These are phyloP conservation scores for Neomonachus schauinslandi DNA, from an alignment of 2,113 vertebrate species.

Conservation along the genomic window DNA sequence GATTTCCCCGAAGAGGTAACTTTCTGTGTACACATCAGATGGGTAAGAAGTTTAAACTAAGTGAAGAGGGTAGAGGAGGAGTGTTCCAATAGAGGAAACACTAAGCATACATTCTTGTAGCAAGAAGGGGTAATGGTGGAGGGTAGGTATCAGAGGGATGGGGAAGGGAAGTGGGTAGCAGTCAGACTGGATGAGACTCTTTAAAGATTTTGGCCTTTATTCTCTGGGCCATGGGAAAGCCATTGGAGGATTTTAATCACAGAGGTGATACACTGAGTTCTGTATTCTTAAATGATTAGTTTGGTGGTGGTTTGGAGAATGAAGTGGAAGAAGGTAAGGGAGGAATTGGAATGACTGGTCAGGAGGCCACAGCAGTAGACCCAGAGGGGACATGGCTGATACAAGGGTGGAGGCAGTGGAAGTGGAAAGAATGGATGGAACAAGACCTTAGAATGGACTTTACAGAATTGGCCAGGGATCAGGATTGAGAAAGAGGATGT, in stretches of 20 bases:
- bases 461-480: background rate
- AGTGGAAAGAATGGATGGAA: background rate
- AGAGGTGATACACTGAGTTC: background rate
- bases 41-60: background rate
- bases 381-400: background rate
- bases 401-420: accelerated
- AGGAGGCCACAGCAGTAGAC: background rate
- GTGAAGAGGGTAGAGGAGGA: background rate
- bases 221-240: background rate
- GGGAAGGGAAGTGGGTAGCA: background rate
- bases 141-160: background rate
- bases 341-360: background rate
- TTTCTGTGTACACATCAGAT: background rate
- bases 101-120: background rate
- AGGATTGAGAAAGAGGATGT: background rate
- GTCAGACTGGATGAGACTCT: background rate
- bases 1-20: background rate
- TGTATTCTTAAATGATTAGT: background rate
- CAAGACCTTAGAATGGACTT: background rate
- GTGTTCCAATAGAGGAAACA: background rate
- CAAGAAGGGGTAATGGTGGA: background rate
- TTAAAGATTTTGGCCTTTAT: background rate
- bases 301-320: background rate
- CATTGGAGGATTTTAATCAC: background rate
- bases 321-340: background rate